These are phyloP conservation scores for Bos taurus DNA, from an alignment of 2,113 vertebrate species.

Conservation along the genomic window ARS-UCD2.0 NC_037357.1:123530001-123530500, in stretches of 20 bases:
- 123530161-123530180: neutral
- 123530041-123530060: neutral
- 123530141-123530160: neutral
- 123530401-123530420: neutral
- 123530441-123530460: conserved; percentile 15
- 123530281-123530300: neutral
- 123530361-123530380: neutral
- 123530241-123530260: conserved; percentile 1
- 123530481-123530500: conserved; percentile 30
- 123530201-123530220: neutral
- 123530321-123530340: neutral
- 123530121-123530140: neutral
- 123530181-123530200: neutral
- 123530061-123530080: neutral
- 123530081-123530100: neutral
- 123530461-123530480: neutral
- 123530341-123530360: neutral
- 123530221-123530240: neutral
- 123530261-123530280: neutral
- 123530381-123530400: conserved; percentile 14
- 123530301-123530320: neutral
- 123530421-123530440: neutral
- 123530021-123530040: neutral
- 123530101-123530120: neutral
- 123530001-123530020: neutral